These are phyloP conservation scores for Mechanitis messenoides DNA, from an alignment of 2,888 invertebrate genomes.

Conservation along the genomic window DNA sequence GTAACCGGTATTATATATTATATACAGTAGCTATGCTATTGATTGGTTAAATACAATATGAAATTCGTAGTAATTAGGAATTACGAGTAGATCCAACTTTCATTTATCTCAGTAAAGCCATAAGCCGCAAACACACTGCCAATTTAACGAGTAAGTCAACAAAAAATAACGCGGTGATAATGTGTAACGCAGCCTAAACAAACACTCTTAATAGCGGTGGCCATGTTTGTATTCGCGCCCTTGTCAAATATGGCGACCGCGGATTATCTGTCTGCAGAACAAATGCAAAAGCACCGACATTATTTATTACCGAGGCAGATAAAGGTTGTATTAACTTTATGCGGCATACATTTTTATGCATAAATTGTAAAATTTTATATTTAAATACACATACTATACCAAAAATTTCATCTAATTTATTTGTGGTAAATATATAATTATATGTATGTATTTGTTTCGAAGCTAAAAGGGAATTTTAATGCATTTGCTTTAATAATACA, in stretches of 20 bases:
- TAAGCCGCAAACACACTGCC: constrained; percentile 18
- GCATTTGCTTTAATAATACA: no score
- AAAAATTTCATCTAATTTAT: no score
- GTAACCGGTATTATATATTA: neutral
- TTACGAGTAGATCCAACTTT: constrained; percentile 5
- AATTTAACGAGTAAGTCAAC: constrained; percentile 35
- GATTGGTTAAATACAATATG: neutral
- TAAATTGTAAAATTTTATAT: neutral
- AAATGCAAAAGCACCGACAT: constrained; percentile 26
- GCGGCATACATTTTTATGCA: neutral
- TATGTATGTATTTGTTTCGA: no score
- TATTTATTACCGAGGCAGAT: constrained; percentile 18
- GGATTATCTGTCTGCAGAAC: constrained; percentile 55
- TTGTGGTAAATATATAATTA: no score
- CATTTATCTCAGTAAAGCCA: constrained; percentile 16
- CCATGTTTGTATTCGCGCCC: constrained; percentile 56
- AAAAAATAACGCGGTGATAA: constrained; percentile 55
- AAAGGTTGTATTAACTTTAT: constrained; percentile 2
- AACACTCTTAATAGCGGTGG: constrained; percentile 56
- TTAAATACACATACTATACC: no score
- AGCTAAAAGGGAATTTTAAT: no score
- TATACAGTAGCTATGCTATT: neutral
- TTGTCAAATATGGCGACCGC: constrained; percentile 59
- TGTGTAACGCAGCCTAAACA: constrained; percentile 66
- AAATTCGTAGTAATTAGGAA: neutral